These are phyloP conservation scores for Hippocampus zosterae DNA, from an alignment of 2,113 vertebrate species.

Conservation along the genomic window DNA sequence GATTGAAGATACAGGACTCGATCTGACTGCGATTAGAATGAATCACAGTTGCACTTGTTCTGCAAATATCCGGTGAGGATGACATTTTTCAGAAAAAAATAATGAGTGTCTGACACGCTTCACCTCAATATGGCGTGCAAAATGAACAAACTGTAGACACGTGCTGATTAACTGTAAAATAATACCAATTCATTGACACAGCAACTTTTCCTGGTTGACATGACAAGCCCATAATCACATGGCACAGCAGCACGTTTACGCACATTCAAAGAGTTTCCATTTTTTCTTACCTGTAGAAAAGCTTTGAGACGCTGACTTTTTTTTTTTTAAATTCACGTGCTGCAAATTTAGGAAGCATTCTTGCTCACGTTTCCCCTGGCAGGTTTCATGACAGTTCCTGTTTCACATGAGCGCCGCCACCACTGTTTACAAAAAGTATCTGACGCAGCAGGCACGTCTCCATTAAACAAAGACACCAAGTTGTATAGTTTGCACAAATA, in stretches of 20 bases:
- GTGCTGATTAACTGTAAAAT: not conserved
- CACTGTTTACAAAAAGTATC: not conserved
- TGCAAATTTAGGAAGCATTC: not conserved
- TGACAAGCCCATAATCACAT: not conserved
- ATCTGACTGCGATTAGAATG: not conserved
- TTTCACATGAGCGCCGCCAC: not conserved
- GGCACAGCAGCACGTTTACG: not conserved
- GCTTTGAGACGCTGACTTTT: not conserved
- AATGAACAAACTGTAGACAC: not conserved
- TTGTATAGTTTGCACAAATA: not conserved
- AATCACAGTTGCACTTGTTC: not conserved
- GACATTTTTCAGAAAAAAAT: not conserved
- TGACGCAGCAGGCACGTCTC: constrained; percentile 8
- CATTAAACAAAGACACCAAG: not conserved
- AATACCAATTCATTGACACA: not conserved
- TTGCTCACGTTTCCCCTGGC: not conserved
- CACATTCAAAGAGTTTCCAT: not conserved
- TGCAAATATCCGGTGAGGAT: not conserved
- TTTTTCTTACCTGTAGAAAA: not conserved
- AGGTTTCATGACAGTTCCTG: constrained; percentile 10
- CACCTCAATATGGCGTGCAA: not conserved
- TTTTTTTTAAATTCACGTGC: not conserved
- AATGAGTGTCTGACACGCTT: too few relatives aligned
- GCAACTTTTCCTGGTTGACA: not conserved
- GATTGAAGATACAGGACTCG: not conserved